Evolutionary conservation across 2,888 invertebrate genomes (phyloP), one percentile per base, ranked within the genome.

Genomic region (Sialis lutaria): DNA sequence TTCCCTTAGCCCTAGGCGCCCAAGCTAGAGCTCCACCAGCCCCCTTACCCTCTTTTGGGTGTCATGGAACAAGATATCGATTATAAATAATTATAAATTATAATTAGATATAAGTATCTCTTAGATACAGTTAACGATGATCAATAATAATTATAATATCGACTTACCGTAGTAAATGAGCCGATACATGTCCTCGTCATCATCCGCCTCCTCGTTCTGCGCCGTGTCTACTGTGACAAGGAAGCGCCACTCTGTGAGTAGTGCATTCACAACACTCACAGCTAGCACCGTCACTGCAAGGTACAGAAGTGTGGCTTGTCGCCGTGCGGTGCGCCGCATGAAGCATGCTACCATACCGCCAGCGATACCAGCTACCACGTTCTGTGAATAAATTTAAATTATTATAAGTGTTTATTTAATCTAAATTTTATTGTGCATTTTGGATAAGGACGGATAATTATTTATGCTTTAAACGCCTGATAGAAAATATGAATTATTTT

Each of bases 221-320:
- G 22, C 4, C 54, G 63, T 56, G 51, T 63, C 60, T 33, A 58
- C 56, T 47, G 60, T 60, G 39, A 45, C 40, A 13, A 32, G 64
- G 51, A 68, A 62, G 49, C 63, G 59, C 66, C 68, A 69, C 57
- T 70, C 70, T 42, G 63, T 63, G 13, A 70, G 54, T 49, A 69
- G 61, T 44, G 77, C 65, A 67, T 79, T 67, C 60, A 73, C 56
- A 57, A 62, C 54, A 57, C 64, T 61, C 65, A 75, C 61, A 67
- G 72, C 61, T 59, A 67, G 55, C 64, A 77, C 65, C 59, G 69
- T 61, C 64, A 73, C 56, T 67, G 68, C 63, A 55, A 70, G 57
- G 55, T 66, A 68, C 42, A 70, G 61, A 22, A 70, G 58, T n/a
- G 62, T 57, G 52, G 68, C 67, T 52, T 69, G 69, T 46, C 68